phyloP scores from a whole-genome alignment of 2,888 invertebrate species.

The Nomada fucata region DNA sequence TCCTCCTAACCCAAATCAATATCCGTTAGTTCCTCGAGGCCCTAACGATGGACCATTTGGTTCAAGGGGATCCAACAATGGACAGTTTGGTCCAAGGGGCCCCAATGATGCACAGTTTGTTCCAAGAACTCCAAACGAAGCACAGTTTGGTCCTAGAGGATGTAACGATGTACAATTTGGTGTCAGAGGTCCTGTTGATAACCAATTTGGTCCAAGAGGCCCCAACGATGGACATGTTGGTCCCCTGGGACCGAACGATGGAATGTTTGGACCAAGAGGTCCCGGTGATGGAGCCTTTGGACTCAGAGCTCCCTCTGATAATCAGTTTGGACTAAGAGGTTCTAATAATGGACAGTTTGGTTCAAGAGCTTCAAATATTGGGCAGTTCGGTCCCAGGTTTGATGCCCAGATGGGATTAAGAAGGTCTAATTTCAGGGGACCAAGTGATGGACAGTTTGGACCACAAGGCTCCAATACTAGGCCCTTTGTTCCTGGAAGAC shows the following conservation, averaged over 20 bases:
- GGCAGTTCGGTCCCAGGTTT: conserved; percentile 46
- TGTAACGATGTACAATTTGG: conserved; percentile 45
- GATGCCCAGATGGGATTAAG: conserved; percentile 35
- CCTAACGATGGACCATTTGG: conserved; percentile 50
- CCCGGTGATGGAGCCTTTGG: conserved; percentile 42
- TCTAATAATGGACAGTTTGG: conserved; percentile 48
- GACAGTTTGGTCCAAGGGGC: conserved; percentile 46
- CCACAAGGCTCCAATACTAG: conserved; percentile 34
- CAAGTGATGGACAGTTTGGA: conserved; percentile 42
- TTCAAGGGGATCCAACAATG: conserved; percentile 42
- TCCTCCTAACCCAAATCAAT: conserved; percentile 16
- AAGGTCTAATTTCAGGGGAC: background rate
- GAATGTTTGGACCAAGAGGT: conserved; percentile 46
- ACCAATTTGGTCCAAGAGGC: conserved; percentile 48
- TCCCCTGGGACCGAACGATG: conserved; percentile 48
- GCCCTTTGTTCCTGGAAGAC: conserved; percentile 39
- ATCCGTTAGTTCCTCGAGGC: conserved; percentile 38
- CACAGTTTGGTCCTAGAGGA: conserved; percentile 37
- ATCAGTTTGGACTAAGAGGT: conserved; percentile 47
- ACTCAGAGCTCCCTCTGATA: conserved; percentile 37
- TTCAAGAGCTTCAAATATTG: conserved; percentile 36
- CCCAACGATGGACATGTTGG: conserved; percentile 52
- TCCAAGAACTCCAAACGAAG: conserved; percentile 46
- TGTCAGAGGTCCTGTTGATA: conserved; percentile 37
- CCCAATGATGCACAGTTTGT: conserved; percentile 42